phyloP scores from a whole-genome alignment of 2,888 invertebrate species.

The Hirudinaria manillensis region DNA sequence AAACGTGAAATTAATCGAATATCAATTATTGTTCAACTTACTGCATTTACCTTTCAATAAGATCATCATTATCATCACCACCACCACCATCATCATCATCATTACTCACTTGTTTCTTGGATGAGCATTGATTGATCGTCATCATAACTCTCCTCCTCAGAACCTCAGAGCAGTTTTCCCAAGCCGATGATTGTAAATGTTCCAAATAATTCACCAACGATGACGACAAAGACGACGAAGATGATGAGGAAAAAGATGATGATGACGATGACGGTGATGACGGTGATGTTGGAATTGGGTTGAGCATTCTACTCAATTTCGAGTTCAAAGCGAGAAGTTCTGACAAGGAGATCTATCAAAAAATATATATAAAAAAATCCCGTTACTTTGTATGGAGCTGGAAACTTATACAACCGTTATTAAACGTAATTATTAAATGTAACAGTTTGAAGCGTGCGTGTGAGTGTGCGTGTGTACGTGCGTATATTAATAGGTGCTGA shows the following conservation, averaged over 20 bases:
- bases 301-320: background rate
- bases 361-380: too few relatives aligned
- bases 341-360: background rate
- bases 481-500: too few relatives aligned
- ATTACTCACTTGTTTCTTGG: background rate
- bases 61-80: constrained; percentile 32
- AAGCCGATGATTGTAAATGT: constrained; percentile 3
- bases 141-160: background rate
- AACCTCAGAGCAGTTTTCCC: constrained; percentile 6
- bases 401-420: too few relatives aligned
- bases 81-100: constrained; percentile 30
- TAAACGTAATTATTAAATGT: too few relatives aligned
- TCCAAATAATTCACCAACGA: background rate
- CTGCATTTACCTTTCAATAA: background rate
- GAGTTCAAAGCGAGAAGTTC: constrained; percentile 1
- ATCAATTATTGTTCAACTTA: background rate
- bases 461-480: too few relatives aligned
- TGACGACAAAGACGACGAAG: background rate
- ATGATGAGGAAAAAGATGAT: background rate
- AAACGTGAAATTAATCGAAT: background rate
- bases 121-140: background rate
- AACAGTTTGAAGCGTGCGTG: too few relatives aligned
- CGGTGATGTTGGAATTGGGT: background rate
- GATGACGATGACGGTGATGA: background rate
- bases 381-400: too few relatives aligned